A percentile compares a stretch with the other conserved stretches of the same genome.
Evolutionary conservation across 2,888 invertebrate species (phyloP).

Genomic region (Oligia strigilis): DNA sequence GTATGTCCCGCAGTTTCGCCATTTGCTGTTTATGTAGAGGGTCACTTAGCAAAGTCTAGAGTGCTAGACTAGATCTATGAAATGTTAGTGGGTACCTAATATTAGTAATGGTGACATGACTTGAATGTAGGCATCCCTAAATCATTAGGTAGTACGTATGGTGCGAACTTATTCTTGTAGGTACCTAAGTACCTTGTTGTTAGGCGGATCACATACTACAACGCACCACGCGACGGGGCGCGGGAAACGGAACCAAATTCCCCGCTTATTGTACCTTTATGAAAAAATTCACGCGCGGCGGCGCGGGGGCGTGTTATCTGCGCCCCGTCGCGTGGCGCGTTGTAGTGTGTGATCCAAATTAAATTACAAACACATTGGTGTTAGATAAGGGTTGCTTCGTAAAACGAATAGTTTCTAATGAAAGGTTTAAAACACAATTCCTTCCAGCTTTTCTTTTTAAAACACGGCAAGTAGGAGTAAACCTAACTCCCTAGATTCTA

Average conservation of each 20-base stretch:
- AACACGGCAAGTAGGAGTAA: too few species aligned
- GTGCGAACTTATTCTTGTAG: background rate
- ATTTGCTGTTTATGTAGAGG: conserved; percentile 10
- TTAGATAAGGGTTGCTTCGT: background rate
- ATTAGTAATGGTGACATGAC: background rate
- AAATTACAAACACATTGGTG: background rate
- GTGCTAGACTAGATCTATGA: conserved; percentile 28
- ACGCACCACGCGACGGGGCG: too few species aligned
- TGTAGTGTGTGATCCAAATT: too few species aligned
- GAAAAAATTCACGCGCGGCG: too few species aligned
- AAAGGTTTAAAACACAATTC: background rate
- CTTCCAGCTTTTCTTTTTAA: background rate
- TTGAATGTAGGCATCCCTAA: background rate
- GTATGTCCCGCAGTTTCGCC: background rate
- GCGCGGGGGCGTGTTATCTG: too few species aligned
- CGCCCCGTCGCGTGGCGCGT: too few species aligned
- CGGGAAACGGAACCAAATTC: too few species aligned
- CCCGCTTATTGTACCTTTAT: too few species aligned
- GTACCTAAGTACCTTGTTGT: background rate
- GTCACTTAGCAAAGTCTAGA: conserved; percentile 9
- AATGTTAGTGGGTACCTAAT: conserved; percentile 14
- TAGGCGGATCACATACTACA: background rate
- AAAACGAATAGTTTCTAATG: background rate
- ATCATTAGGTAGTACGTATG: background rate
- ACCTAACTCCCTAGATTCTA: background rate